Conservation (phyloP, 2,113 vertebrate genomes). For the Merops nubicus region DNA sequence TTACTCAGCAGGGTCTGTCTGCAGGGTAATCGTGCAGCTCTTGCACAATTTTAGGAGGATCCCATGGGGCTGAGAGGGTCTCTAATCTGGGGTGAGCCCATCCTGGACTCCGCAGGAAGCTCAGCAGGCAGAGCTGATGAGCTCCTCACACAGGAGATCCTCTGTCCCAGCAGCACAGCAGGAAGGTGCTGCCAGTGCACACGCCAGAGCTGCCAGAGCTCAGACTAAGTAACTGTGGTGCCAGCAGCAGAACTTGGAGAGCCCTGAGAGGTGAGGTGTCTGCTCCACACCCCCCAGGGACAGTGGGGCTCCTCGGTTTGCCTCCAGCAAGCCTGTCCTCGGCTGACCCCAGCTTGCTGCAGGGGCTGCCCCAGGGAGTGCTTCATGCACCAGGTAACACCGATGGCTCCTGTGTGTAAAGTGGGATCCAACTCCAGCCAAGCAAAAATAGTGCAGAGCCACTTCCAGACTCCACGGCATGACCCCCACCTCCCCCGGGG, state of each 20-base stretch:
- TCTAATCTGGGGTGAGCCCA: fast-evolving
- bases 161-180: not conserved
- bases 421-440: not conserved
- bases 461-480: fast-evolving
- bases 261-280: fast-evolving
- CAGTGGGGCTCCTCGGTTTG: fast-evolving
- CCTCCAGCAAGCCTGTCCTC: fast-evolving
- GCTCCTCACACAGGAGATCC: fast-evolving
- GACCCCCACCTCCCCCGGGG: fast-evolving
- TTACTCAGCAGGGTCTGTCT: not conserved
- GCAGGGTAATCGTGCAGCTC: too few species aligned
- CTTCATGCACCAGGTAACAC: fast-evolving
- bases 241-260: not conserved
- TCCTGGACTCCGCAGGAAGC: not conserved
- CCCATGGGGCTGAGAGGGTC: not conserved
- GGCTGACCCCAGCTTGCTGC: fast-evolving
- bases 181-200: not conserved
- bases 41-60: fast-evolving
- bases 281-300: not conserved
- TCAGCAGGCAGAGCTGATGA: too few species aligned
- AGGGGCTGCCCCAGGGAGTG: not conserved
- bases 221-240: not conserved
- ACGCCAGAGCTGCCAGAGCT: not conserved
- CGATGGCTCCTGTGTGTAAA: fast-evolving
- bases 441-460: not conserved